phyloP scores from a whole-genome alignment of 2,888 invertebrate species.

The Catonia carolina region DNA sequence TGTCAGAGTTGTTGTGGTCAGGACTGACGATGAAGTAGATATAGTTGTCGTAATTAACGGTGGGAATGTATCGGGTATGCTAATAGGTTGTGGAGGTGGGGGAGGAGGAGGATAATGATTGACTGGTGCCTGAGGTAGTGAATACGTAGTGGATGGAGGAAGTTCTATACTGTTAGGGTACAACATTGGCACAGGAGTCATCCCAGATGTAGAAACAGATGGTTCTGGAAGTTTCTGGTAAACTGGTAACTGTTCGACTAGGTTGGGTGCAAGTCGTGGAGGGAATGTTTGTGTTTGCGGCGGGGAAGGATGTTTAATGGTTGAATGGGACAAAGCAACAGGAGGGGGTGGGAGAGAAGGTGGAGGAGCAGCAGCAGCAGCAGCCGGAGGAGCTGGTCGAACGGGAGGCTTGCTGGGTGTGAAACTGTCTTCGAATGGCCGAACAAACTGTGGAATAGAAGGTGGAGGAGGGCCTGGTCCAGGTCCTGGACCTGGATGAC shows the following conservation, averaged over 20 bases:
- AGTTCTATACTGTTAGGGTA: conserved; percentile 25
- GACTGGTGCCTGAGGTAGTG: conserved; percentile 27
- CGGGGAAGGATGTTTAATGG: conserved; percentile 32
- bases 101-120: conserved; percentile 38
- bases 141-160: conserved; percentile 12
- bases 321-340: conserved; percentile 36
- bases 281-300: conserved; percentile 29
- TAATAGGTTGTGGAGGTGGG: conserved; percentile 39
- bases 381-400: conserved; percentile 35
- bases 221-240: conserved; percentile 39
- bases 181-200: conserved; percentile 40
- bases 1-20: no score
- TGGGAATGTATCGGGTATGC: not conserved
- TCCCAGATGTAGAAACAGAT: conserved; percentile 34
- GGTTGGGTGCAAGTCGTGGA: conserved; percentile 18
- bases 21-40: no score
- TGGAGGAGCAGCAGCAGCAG: conserved; percentile 34
- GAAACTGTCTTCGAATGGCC: conserved; percentile 39
- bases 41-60: no score
- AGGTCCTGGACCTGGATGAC: not conserved
- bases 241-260: conserved; percentile 33
- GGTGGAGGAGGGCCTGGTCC: conserved; percentile 1
- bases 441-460: conserved; percentile 35
- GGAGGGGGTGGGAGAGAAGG: conserved; percentile 28
- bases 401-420: conserved; percentile 5